Evolutionary conservation across 2,888 invertebrate species (phyloP).

Genomic region (Leptodirus hochenwartii): DNA sequence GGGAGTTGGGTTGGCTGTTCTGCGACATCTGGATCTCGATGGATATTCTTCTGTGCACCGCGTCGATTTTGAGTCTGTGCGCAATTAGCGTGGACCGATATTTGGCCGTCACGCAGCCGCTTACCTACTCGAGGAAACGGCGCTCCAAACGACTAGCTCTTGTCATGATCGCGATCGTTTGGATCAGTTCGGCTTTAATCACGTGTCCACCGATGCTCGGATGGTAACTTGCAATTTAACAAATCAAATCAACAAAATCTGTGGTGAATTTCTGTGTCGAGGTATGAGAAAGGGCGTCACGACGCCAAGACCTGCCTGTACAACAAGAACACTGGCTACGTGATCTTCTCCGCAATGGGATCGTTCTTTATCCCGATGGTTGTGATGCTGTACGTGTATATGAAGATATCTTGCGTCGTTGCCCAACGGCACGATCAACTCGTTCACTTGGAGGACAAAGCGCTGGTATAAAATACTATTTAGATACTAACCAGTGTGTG

Average conservation of each 20-base stretch:
- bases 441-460: constrained; percentile 36
- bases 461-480: constrained; percentile 20
- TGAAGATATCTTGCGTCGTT: constrained; percentile 70
- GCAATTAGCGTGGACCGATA: constrained; percentile 85
- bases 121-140: constrained; percentile 77
- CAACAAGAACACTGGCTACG: constrained; percentile 86
- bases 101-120: constrained; percentile 82
- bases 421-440: constrained; percentile 61
- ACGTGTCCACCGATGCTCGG: constrained; percentile 90
- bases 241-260: constrained; percentile 2
- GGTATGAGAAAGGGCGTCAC: constrained; percentile 56
- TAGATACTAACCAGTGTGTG: constrained; percentile 4
- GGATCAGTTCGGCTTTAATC: constrained; percentile 77
- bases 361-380: constrained; percentile 92
- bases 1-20: constrained; percentile 80
- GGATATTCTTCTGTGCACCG: constrained; percentile 86
- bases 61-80: constrained; percentile 81
- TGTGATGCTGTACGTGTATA: constrained; percentile 90
- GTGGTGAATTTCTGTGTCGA: constrained; percentile 20
- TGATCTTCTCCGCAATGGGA: constrained; percentile 87
- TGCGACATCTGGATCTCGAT: constrained; percentile 84
- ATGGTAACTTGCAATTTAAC: constrained; percentile 41
- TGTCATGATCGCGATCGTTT: constrained; percentile 75
- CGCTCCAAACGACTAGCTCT: constrained; percentile 71
- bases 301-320: constrained; percentile 58